Evolutionary conservation across 2,113 vertebrate genomes (phyloP), one percentile per base, ranked within the genome.

Genomic region (Melospiza georgiana): DNA sequence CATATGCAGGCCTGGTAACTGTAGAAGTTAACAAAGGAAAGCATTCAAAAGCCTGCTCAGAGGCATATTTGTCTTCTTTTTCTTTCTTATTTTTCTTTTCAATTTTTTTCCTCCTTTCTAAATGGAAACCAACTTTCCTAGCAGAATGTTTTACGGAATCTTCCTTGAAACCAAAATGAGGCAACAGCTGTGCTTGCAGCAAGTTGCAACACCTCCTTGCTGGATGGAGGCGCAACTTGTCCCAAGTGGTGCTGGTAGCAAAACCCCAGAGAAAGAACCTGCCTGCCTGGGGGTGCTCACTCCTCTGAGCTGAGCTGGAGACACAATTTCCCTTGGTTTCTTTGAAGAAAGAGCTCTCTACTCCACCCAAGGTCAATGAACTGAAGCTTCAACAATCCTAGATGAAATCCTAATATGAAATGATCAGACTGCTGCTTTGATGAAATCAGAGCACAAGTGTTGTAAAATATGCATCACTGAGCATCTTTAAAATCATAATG

Each of bases 1-100:
- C 65, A 41, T 79, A 71, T 52, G 48, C 39, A 59, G 51, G 74
- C 71, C 54, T 78, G 61, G 79, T 78, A 61, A 57, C 61, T 87
- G 48, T 67, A 27, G 20, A 67, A 46, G 30, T 71, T 87, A 63
- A 91, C 77, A 89, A 91, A 94, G 54, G 15, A 75, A 24, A 75
- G 39, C 62, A 90, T 89, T 97, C 86, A 89, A 75, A 96, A 65
- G 43, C 66, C 35, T 89, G 48, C 89, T 89, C n/a, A 61, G 80
- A 80, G 61, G 49, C 55, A 52, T 41, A 52, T 83, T 92, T 83
- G 37, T 75, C 22, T 41, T 19, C 12, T 41, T 15, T 52, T n/a
- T 28, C 19, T 24, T 11, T 11, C 4, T 31, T 41, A 0, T 14
- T 73, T 21, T 16, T 28, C 6, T 15, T 13, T 19, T 6, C 11